These are phyloP conservation scores for Poecilus cupreus DNA, from an alignment of 2,888 invertebrate genomes.

Conservation along the genomic window DNA sequence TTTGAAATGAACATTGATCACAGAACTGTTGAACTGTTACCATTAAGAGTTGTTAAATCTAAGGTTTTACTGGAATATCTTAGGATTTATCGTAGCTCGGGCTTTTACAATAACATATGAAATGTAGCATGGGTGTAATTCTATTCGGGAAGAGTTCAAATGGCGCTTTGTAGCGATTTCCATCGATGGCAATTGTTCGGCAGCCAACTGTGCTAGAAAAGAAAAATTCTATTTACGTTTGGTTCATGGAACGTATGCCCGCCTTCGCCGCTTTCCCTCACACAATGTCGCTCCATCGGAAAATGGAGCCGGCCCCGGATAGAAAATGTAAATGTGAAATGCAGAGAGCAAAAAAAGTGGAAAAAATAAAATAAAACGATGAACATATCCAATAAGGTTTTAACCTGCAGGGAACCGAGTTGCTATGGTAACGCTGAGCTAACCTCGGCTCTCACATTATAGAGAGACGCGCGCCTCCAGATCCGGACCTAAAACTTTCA, in stretches of 20 bases:
- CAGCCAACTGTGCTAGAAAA: conserved; percentile 3
- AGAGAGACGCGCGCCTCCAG: conserved; percentile 2
- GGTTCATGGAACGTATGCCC: conserved; percentile 17
- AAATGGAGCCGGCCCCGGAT: conserved; percentile 69
- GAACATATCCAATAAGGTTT: conserved; percentile 73
- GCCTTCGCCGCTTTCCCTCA: background rate
- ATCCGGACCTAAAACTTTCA: background rate
- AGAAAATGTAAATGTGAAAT: conserved; percentile 70
- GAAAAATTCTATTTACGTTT: conserved; percentile 43
- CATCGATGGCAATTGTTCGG: conserved; percentile 43
- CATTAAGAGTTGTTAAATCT: too few relatives aligned
- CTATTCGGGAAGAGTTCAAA: conserved; percentile 6
- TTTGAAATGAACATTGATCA: too few relatives aligned
- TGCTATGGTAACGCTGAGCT: conserved; percentile 69
- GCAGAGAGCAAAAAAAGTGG: conserved; percentile 67
- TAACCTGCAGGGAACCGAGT: conserved; percentile 72
- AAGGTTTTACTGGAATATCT: too few relatives aligned
- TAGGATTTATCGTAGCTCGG: too few relatives aligned
- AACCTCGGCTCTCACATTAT: conserved; percentile 52
- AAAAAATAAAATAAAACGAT: conserved; percentile 72
- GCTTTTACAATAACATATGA: background rate
- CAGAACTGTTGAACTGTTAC: too few relatives aligned
- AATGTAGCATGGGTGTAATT: conserved; percentile 4
- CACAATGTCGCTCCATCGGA: conserved; percentile 64
- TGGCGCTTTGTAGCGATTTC: conserved; percentile 21